A percentile compares a stretch with the other conserved stretches of the same genome.
These are phyloP conservation scores for Sphaeramia orbicularis DNA, from an alignment of 2,797 vertebrate genomes.

Conservation along the genomic window DNA sequence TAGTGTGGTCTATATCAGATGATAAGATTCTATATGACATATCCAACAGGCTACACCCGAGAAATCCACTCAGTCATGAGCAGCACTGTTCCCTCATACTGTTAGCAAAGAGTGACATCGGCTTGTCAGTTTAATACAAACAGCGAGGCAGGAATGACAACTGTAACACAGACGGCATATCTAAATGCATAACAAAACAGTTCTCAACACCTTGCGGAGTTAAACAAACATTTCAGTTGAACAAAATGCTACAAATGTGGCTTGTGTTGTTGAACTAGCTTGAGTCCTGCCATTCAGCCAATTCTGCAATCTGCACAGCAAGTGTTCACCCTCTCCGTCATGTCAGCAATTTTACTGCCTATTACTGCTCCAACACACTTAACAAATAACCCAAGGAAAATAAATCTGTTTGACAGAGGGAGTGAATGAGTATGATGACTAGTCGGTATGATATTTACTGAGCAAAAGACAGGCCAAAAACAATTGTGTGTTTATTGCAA, in stretches of 20 bases:
- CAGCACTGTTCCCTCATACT: not conserved
- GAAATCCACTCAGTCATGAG: slow-evolving; percentile 12
- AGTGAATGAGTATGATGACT: slow-evolving; percentile 20
- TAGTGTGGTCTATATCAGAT: slow-evolving; percentile 11
- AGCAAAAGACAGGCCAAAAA: slow-evolving; percentile 17
- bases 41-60: not conserved
- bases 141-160: not conserved
- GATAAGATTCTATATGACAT: slow-evolving; percentile 3
- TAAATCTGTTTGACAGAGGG: slow-evolving; percentile 40
- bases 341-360: slow-evolving; percentile 56
- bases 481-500: slow-evolving; percentile 40
- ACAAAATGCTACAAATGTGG: slow-evolving; percentile 15
- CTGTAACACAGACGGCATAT: not conserved
- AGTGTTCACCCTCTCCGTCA: slow-evolving; percentile 14
- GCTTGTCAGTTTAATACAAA: not conserved
- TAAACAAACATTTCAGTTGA: not conserved
- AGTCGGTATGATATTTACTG: slow-evolving; percentile 36
- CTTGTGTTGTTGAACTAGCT: slow-evolving; percentile 21
- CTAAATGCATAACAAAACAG: slow-evolving; percentile 2
- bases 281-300: slow-evolving; percentile 18
- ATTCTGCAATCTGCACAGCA: slow-evolving; percentile 34
- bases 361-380: slow-evolving; percentile 53
- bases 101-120: slow-evolving; percentile 4
- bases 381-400: slow-evolving; percentile 59
- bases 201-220: not conserved